Percentiles rank a stretch among this genome's conserved stretches.
These are phyloP conservation scores for Nomada flava DNA, from an alignment of 2,888 invertebrate genomes.

Conservation along the genomic window DNA sequence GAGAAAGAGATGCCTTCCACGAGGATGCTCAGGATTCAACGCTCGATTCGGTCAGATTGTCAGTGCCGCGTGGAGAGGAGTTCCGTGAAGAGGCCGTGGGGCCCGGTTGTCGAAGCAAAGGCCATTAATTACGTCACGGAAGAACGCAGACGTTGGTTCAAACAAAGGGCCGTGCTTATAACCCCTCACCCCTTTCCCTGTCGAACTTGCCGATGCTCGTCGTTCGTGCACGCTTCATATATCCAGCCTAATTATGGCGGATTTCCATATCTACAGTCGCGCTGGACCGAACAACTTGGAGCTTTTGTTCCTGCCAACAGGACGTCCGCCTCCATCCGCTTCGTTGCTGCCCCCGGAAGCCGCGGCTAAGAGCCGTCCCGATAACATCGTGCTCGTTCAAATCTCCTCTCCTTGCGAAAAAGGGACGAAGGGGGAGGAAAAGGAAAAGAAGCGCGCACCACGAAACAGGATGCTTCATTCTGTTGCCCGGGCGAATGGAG, in stretches of 20 bases:
- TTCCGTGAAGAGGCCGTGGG: conserved; percentile 44
- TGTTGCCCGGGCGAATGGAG: background rate
- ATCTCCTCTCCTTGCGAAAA: background rate
- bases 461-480: conserved; percentile 5
- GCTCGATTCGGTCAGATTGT: conserved; percentile 32
- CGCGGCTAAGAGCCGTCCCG: conserved; percentile 39
- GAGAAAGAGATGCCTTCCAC: background rate
- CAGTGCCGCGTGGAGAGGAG: conserved; percentile 38
- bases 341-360: conserved; percentile 60
- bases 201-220: conserved; percentile 65
- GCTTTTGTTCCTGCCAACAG: conserved; percentile 69
- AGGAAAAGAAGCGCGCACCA: background rate
- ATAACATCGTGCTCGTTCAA: conserved; percentile 16
- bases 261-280: conserved; percentile 80
- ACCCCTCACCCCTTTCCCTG: conserved; percentile 42
- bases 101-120: conserved; percentile 61
- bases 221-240: conserved; percentile 79
- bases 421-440: background rate
- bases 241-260: conserved; percentile 81
- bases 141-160: conserved; percentile 82
- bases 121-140: conserved; percentile 84
- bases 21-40: conserved; percentile 35
- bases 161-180: conserved; percentile 77
- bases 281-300: conserved; percentile 61
- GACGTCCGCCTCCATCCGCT: conserved; percentile 59